Percentiles rank a stretch among this genome's conserved stretches.
Conservation (phyloP, 2,113 vertebrate genomes). For the Clarias magur region DNA sequence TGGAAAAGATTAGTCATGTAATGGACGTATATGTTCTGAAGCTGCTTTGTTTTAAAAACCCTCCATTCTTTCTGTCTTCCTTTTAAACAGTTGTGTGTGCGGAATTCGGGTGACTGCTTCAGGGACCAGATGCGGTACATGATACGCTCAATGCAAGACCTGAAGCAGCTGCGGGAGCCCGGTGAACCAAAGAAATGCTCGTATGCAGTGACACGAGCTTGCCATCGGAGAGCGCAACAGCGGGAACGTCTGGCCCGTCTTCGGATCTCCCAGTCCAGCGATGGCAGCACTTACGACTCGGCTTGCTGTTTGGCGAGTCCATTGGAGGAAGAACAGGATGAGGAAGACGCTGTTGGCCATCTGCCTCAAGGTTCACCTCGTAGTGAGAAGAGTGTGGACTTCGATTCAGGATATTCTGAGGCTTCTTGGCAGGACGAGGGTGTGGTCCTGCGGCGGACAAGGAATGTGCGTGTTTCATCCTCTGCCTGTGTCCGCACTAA, state of each 20-base stretch:
- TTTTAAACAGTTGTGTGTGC: conserved; percentile 77
- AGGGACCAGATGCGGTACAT: conserved; percentile 78
- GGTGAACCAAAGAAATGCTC: conserved; percentile 63
- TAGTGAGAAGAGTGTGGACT: conserved; percentile 85
- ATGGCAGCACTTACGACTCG: conserved; percentile 82
- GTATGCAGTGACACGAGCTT: conserved; percentile 59
- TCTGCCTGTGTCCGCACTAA: conserved; percentile 77
- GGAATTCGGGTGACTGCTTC: conserved; percentile 73
- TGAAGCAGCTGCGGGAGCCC: conserved; percentile 69
- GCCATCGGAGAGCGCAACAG: conserved; percentile 65
- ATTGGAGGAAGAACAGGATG: conserved; percentile 71
- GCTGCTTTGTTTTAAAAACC: conserved; percentile 28
- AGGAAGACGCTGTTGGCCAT: conserved; percentile 59
- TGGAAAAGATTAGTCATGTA: conserved; percentile 1
- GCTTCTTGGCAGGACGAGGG: conserved; percentile 90
- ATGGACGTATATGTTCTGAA: neutral
- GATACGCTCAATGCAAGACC: conserved; percentile 74
- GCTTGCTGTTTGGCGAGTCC: conserved; percentile 84
- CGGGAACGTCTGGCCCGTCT: conserved; percentile 67
- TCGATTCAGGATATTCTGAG: conserved; percentile 93
- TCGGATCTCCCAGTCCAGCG: conserved; percentile 73
- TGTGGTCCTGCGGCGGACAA: conserved; percentile 69
- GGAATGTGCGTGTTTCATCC: conserved; percentile 76
- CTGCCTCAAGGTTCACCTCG: conserved; percentile 70
- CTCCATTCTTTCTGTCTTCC: conserved; percentile 34